phyloP scores from a whole-genome alignment of 2,888 invertebrate genomes.

The Drosophila gaucha region DNA sequence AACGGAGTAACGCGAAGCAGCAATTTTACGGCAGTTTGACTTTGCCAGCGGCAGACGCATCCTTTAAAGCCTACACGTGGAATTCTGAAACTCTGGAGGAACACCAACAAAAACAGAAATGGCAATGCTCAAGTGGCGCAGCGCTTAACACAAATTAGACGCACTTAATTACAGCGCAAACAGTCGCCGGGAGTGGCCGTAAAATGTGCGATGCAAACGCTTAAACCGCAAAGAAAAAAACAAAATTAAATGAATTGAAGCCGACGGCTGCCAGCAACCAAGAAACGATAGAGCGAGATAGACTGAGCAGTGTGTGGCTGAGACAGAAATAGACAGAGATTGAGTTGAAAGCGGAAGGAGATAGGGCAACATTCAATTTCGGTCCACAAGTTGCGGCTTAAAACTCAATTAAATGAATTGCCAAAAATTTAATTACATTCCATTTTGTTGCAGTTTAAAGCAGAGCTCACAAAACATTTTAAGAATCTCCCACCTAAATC shows the following conservation, averaged over 20 bases:
- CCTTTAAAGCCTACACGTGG: conserved; percentile 55
- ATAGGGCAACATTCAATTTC: conserved; percentile 59
- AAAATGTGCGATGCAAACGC: conserved; percentile 58
- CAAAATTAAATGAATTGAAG: conserved; percentile 23
- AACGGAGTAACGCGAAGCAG: conserved; percentile 31
- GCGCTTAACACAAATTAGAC: conserved; percentile 79
- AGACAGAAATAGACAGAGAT: conserved; percentile 9
- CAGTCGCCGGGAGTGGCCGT: conserved; percentile 58
- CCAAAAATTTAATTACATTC: conserved; percentile 71
- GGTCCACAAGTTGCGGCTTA: conserved; percentile 62
- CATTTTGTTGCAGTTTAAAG: conserved; percentile 37
- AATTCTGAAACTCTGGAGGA: conserved; percentile 18
- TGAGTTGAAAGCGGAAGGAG: background rate
- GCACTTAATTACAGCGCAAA: conserved; percentile 79
- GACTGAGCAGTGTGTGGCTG: background rate
- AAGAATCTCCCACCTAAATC: conserved; percentile 21
- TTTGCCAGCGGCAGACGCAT: conserved; percentile 42
- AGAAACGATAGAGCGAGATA: background rate
- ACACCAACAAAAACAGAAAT: conserved; percentile 28
- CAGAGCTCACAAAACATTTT: conserved; percentile 8
- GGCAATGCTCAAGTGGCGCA: conserved; percentile 67
- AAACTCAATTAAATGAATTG: conserved; percentile 78
- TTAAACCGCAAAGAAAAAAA: conserved; percentile 37
- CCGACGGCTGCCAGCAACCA: conserved; percentile 8
- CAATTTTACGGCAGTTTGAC: conserved; percentile 71